phyloP scores from a whole-genome alignment of 2,797 vertebrate genomes.

The Meda fulgida region DNA sequence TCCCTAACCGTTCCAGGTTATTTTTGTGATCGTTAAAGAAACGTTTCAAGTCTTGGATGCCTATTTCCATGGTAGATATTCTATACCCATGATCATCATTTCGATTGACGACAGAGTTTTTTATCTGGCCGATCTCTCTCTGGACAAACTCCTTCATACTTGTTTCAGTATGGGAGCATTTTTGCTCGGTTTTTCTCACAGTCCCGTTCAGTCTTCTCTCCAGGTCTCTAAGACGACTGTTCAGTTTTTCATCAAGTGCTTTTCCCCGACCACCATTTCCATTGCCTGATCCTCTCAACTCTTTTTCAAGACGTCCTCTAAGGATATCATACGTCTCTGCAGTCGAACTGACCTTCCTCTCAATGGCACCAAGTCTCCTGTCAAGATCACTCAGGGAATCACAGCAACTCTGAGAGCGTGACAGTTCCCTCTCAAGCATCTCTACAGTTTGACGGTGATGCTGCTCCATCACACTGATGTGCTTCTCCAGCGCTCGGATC shows the following conservation, averaged over 20 bases:
- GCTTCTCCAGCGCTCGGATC: slow-evolving; percentile 85
- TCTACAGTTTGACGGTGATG: slow-evolving; percentile 80
- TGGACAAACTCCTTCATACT: slow-evolving; percentile 78
- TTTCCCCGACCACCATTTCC: slow-evolving; percentile 66
- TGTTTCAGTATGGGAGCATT: slow-evolving; percentile 75
- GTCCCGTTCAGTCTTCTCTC: slow-evolving; percentile 85
- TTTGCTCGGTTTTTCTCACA: slow-evolving; percentile 81
- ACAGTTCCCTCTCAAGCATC: slow-evolving; percentile 71
- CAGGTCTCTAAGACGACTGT: slow-evolving; percentile 74
- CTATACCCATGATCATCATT: slow-evolving; percentile 73
- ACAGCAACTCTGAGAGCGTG: slow-evolving; percentile 77
- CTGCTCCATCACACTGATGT: slow-evolving; percentile 83
- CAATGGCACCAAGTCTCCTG: slow-evolving; percentile 74
- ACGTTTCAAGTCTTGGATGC: slow-evolving; percentile 74
- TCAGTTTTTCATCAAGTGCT: slow-evolving; percentile 75
- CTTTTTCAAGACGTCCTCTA: slow-evolving; percentile 79
- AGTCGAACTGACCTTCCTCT: slow-evolving; percentile 77
- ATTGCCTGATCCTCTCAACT: slow-evolving; percentile 63
- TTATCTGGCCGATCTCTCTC: slow-evolving; percentile 77
- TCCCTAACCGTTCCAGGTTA: slow-evolving; percentile 71
- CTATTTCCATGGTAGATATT: slow-evolving; percentile 78
- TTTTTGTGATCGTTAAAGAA: slow-evolving; percentile 74
- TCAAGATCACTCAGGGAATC: slow-evolving; percentile 71
- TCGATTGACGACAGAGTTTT: slow-evolving; percentile 67
- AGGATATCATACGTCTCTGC: slow-evolving; percentile 74